Evolutionary conservation across 2,888 invertebrate species (phyloP).

Genomic region (Drosophila mercatorum): DNA sequence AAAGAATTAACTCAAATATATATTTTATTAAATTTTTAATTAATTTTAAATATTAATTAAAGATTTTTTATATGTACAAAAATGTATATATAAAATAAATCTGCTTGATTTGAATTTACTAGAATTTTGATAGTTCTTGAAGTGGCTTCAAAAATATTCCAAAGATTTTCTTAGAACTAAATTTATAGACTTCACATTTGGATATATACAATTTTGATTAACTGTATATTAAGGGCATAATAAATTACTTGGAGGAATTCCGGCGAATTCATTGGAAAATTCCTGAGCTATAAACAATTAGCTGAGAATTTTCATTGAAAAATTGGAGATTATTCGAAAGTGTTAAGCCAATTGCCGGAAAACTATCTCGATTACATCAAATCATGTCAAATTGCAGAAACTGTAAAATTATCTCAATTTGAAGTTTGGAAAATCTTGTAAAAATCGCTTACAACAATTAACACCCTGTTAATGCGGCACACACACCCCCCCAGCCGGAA

Average conservation of each 20-base stretch:
- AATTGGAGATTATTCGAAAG: too few relatives aligned
- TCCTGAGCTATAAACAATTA: neutral
- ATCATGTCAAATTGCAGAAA: neutral
- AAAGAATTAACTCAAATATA: neutral
- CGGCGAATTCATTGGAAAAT: neutral
- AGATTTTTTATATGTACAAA: neutral
- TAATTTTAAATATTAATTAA: neutral
- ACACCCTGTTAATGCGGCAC: constrained; percentile 42
- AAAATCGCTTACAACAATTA: constrained; percentile 31
- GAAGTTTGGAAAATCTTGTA: neutral
- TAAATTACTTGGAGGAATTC: neutral
- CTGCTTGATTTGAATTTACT: neutral
- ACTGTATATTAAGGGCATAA: neutral
- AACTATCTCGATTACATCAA: neutral
- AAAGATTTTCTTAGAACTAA: neutral
- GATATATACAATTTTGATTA: neutral
- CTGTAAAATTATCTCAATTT: neutral
- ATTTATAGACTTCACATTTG: neutral
- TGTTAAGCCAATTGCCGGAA: neutral
- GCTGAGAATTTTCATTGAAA: neutral
- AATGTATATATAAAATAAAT: too few relatives aligned
- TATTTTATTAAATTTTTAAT: neutral
- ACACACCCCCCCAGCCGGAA: constrained; percentile 33
- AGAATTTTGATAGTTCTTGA: neutral
- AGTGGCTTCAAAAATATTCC: neutral